phyloP scores from a whole-genome alignment of 2,113 vertebrate species.

The Cebidichthys violaceus region DNA sequence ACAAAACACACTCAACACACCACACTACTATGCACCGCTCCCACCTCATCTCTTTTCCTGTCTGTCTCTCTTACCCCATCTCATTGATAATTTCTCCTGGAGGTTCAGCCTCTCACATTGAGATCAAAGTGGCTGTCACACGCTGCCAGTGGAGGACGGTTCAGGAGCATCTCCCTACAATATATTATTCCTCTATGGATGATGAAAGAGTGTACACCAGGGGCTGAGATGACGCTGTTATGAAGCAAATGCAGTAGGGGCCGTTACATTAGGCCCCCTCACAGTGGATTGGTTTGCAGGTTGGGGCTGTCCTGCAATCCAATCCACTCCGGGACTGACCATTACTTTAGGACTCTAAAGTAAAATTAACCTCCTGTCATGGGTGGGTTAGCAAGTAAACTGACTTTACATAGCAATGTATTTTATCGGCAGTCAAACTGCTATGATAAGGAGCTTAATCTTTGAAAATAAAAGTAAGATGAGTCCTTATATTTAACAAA shows the following conservation, averaged over 20 bases:
- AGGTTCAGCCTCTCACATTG: conserved; percentile 76
- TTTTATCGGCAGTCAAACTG: background rate
- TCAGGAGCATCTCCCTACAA: conserved; percentile 74
- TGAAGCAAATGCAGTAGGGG: conserved; percentile 73
- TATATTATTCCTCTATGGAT: conserved; percentile 79
- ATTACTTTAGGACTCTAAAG: conserved; percentile 17
- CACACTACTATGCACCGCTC: background rate
- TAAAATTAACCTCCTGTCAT: conserved; percentile 51
- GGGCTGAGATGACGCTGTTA: conserved; percentile 74
- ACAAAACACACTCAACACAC: conserved; percentile 2
- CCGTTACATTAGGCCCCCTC: conserved; percentile 47
- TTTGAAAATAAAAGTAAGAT: background rate
- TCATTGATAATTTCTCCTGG: conserved; percentile 85
- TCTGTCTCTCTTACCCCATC: conserved; percentile 60
- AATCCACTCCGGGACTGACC: conserved; percentile 36
- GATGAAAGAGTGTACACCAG: conserved; percentile 73
- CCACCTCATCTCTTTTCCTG: conserved; percentile 20
- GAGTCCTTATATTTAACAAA: conserved; percentile 10
- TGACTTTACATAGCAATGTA: conserved; percentile 15
- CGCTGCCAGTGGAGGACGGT: conserved; percentile 75
- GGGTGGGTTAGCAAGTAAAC: conserved; percentile 7
- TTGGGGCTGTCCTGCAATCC: conserved; percentile 25
- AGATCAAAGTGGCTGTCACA: conserved; percentile 85
- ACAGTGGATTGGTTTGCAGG: conserved; percentile 59
- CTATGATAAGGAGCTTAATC: conserved; percentile 11